These are phyloP conservation scores for Sprattus sprattus DNA, from an alignment of 2,113 vertebrate species.

Conservation along the genomic window DNA sequence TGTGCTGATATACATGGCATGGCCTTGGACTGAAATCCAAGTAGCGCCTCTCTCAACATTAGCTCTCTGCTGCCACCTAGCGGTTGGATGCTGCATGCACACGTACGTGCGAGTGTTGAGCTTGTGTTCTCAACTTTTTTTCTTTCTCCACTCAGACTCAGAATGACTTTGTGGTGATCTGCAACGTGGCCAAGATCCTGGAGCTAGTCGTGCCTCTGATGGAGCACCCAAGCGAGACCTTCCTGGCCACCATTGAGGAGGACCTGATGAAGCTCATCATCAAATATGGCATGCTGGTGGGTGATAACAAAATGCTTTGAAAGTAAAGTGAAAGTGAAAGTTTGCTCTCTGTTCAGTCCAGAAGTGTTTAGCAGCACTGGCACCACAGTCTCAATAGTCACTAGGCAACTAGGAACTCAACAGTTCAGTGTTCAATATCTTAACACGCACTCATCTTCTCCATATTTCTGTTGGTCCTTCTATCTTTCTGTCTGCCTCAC, in stretches of 20 bases:
- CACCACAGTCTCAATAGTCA: too few species aligned
- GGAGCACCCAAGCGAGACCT: constrained; percentile 98
- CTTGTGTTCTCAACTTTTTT: background rate
- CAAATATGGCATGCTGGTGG: constrained; percentile 98
- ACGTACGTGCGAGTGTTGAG: background rate
- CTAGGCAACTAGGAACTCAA: too few species aligned
- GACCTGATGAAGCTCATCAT: constrained; percentile 99
- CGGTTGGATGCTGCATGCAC: background rate
- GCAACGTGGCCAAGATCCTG: constrained; percentile 97
- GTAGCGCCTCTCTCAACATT: background rate
- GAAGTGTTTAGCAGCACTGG: background rate
- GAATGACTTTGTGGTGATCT: constrained; percentile 99
- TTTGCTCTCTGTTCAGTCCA: background rate
- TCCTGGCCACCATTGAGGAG: constrained; percentile 96
- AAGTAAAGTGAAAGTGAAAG: too few species aligned
- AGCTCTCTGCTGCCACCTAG: background rate
- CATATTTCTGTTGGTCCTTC: background rate
- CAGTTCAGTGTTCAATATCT: too few species aligned
- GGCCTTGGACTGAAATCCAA: background rate
- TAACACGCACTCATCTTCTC: background rate
- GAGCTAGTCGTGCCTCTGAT: constrained; percentile 95
- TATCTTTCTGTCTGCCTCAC: background rate
- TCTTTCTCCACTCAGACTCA: constrained; percentile 75
- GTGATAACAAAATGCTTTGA: constrained; percentile 42
- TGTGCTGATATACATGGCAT: background rate